Evolutionary conservation across 2,888 invertebrate species (phyloP), one percentile per base, ranked within the genome.

Genomic region (Bursaphelenchus okinawaensis): DNA sequence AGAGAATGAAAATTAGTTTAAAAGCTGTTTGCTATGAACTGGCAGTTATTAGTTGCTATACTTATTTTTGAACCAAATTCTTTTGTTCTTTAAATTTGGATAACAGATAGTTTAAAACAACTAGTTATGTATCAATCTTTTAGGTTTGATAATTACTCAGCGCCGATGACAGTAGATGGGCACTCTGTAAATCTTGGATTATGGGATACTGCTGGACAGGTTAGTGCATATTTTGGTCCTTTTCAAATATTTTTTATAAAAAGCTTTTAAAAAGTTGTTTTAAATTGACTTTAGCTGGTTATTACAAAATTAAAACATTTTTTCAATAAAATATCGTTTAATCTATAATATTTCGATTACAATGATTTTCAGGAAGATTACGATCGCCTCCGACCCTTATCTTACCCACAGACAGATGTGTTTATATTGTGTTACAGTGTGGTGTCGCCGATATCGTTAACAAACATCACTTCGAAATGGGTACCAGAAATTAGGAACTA

Each of bases 401-500:
- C 93, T 77, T 96, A 96, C 85, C 95, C 96, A 83, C 95, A 88
- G 88, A 98, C 96, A 74, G 96, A 98, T 86, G 96, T 98, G 73
- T 98, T 98, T 87, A 89, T 98, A 82, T 93, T 98, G 86, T 98
- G 96, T 87, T 98, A 94, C 87, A 94, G 94, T 86, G 93, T 98
- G 76, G 94, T 96, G 79, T 93, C 94, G 85, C 96, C 96, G 71
- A 94, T 95, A 61, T 96, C 96, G 58, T 96, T 94, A 87, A 96
- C 96, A 87, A 98, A 96, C 88, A 94, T 98, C 72, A 92, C 92
- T 83, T 93, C 93, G 75, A 98, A 98, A 87, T 98, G 96, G 98
- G 93, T 93, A 86, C 96, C 96, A 75, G 98, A 98, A 88, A 94
- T 98, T 81, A 93, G 95, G 86, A 96, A 98, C 86, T 96, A 98